These are phyloP conservation scores for Otus sunia DNA, from an alignment of 2,113 vertebrate genomes.

Conservation along the genomic window DNA sequence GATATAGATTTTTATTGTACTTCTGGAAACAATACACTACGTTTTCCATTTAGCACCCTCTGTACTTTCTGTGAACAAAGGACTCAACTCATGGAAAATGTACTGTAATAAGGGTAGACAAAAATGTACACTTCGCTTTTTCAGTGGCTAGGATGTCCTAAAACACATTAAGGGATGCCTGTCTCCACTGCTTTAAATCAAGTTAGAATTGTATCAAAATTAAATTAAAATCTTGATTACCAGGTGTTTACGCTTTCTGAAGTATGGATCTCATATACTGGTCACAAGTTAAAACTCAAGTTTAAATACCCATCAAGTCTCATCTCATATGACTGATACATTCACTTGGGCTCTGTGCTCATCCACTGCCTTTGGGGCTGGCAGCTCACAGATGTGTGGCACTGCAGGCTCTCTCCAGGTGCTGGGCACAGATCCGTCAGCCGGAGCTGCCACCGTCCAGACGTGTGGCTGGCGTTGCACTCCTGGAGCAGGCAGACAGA, in stretches of 20 bases:
- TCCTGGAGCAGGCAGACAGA: neutral
- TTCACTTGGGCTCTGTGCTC: neutral
- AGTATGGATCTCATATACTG: rapidly evolving
- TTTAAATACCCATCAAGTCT: neutral
- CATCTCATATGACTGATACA: neutral
- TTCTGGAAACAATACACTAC: slow-evolving; percentile 51
- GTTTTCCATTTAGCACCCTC: slow-evolving; percentile 35
- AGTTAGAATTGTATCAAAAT: neutral
- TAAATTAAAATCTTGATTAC: neutral
- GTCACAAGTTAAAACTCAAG: neutral
- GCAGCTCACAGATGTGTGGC: rapidly evolving
- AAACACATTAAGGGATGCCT: neutral
- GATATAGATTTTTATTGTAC: slow-evolving; percentile 51
- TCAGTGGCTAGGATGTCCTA: neutral
- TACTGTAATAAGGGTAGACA: neutral
- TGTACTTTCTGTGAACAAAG: slow-evolving; percentile 47
- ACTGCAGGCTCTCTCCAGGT: neutral
- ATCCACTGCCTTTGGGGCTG: neutral
- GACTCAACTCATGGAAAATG: slow-evolving; percentile 45
- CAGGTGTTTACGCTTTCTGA: neutral
- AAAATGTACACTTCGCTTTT: neutral
- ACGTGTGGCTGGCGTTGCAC: rapidly evolving
- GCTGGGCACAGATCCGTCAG: neutral
- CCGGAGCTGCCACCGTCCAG: neutral
- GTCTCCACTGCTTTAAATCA: neutral